Percentiles rank a stretch among this genome's conserved stretches.
Evolutionary conservation across 1,140 invertebrate species (phyloP).

Genomic region (Conopomorpha cramerella): DNA sequence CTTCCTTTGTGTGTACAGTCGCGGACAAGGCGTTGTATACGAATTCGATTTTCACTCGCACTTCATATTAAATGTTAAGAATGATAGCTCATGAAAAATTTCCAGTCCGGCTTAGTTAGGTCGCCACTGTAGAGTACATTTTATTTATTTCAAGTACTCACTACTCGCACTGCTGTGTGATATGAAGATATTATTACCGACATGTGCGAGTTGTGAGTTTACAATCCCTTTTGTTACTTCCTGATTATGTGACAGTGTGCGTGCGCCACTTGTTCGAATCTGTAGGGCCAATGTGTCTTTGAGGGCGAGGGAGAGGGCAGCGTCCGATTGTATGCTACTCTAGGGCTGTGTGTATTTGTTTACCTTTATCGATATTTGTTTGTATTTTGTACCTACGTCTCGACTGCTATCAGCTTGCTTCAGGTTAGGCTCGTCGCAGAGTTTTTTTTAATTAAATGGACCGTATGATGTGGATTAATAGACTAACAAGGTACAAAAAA

Average conservation of each 20-base stretch:
- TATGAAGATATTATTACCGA: slow-evolving; percentile 49
- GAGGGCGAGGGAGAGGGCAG: slow-evolving; percentile 53
- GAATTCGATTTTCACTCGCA: too few species aligned
- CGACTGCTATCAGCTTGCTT: slow-evolving; percentile 34
- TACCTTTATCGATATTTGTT: background rate
- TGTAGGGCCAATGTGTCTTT: slow-evolving; percentile 55
- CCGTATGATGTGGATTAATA: background rate
- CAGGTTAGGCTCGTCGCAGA: too few species aligned
- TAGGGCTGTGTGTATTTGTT: background rate
- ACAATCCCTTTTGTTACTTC: slow-evolving; percentile 59
- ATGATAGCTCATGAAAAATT: too few species aligned
- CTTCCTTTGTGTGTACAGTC: slow-evolving; percentile 44
- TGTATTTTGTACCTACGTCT: background rate
- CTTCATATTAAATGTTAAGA: too few species aligned
- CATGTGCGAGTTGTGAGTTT: slow-evolving; percentile 45
- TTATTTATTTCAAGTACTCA: slow-evolving; percentile 45
- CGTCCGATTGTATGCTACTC: slow-evolving; percentile 19
- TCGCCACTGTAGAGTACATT: too few species aligned
- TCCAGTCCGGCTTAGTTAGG: too few species aligned
- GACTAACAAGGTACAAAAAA: too few species aligned
- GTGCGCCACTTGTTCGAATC: slow-evolving; percentile 58
- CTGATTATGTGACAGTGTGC: slow-evolving; percentile 45
- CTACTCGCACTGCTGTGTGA: slow-evolving; percentile 15
- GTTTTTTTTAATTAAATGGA: too few species aligned
- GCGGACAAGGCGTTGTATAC: too few species aligned